Evolutionary conservation across 2,888 invertebrate genomes (phyloP).

Genomic region (Bellardia pandia): DNA sequence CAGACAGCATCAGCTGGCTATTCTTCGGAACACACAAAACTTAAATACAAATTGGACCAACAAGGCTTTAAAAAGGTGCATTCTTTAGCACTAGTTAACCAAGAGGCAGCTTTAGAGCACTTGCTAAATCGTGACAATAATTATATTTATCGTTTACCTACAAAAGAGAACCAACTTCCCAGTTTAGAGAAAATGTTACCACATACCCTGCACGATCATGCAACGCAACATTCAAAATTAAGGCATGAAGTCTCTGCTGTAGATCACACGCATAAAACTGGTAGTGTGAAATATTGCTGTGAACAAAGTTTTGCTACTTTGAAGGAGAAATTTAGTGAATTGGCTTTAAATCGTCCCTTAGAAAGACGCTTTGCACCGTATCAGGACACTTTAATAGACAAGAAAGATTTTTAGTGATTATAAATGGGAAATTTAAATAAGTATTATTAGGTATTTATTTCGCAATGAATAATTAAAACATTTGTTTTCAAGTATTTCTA

Average conservation of each 20-base stretch:
- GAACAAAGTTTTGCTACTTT: conserved; percentile 8
- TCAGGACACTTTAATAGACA: conserved; percentile 71
- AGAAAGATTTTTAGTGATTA: conserved; percentile 70
- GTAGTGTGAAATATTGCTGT: not conserved
- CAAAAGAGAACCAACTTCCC: not conserved
- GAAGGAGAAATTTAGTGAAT: not conserved
- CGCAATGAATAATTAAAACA: not conserved
- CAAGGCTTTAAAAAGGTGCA: not conserved
- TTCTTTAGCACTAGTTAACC: not conserved
- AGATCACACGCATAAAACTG: not conserved
- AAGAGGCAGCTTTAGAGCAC: conserved; percentile 35
- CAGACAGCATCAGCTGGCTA: not conserved
- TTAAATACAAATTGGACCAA: not conserved
- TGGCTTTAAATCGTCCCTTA: conserved; percentile 57
- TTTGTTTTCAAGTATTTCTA: too few species aligned
- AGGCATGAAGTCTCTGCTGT: not conserved
- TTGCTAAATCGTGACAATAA: conserved; percentile 28
- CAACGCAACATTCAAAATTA: conserved; percentile 10
- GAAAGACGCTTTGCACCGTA: conserved; percentile 72
- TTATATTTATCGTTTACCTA: conserved; percentile 41
- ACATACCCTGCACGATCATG: not conserved
- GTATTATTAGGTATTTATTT: not conserved
- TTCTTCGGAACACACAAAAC: not conserved
- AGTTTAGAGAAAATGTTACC: not conserved
- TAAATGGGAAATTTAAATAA: not conserved